phyloP scores from a whole-genome alignment of 1,140 invertebrate species.

The Zaprionus kolodkinae region DNA sequence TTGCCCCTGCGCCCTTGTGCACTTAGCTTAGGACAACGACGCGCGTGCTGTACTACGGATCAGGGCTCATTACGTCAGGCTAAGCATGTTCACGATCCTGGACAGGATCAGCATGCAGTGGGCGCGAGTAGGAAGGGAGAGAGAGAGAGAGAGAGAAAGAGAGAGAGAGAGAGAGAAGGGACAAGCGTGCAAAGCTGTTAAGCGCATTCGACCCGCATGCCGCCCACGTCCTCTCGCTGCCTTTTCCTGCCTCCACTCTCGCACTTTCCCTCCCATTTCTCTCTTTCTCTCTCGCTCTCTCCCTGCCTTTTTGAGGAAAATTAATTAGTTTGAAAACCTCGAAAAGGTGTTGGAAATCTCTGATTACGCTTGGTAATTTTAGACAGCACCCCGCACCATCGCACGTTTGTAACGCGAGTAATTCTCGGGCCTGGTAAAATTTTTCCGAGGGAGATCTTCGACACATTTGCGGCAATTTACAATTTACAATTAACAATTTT shows the following conservation, averaged over 20 bases:
- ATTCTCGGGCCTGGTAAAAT: slow-evolving; percentile 35
- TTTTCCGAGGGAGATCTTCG: slow-evolving; percentile 9
- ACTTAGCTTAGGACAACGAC: slow-evolving; percentile 12
- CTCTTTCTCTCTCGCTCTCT: not conserved
- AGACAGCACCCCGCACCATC: slow-evolving; percentile 38
- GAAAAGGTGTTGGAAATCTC: slow-evolving; percentile 80
- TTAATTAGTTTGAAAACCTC: slow-evolving; percentile 62
- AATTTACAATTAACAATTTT: slow-evolving; percentile 22
- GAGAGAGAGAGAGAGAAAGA: slow-evolving; percentile 6
- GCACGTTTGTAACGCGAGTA: slow-evolving; percentile 61
- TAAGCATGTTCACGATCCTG: slow-evolving; percentile 58
- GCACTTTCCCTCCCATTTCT: slow-evolving; percentile 3
- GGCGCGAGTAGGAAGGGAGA: slow-evolving; percentile 18
- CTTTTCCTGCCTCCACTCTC: slow-evolving; percentile 17
- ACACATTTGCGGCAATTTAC: slow-evolving; percentile 37
- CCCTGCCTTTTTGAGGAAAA: slow-evolving; percentile 30
- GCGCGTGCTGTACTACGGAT: slow-evolving; percentile 53
- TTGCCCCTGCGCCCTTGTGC: no score
- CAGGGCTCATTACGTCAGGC: slow-evolving; percentile 64
- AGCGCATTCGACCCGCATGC: slow-evolving; percentile 74
- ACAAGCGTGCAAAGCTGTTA: slow-evolving; percentile 69
- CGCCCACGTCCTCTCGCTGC: slow-evolving; percentile 32
- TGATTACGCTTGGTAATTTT: slow-evolving; percentile 73
- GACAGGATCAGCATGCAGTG: slow-evolving; percentile 10
- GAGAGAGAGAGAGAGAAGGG: slow-evolving; percentile 16